A percentile compares a stretch with the other conserved stretches of the same genome.
Conservation (phyloP, 2,888 invertebrate genomes). For the Imbricaverruca yamaguchii region DNA sequence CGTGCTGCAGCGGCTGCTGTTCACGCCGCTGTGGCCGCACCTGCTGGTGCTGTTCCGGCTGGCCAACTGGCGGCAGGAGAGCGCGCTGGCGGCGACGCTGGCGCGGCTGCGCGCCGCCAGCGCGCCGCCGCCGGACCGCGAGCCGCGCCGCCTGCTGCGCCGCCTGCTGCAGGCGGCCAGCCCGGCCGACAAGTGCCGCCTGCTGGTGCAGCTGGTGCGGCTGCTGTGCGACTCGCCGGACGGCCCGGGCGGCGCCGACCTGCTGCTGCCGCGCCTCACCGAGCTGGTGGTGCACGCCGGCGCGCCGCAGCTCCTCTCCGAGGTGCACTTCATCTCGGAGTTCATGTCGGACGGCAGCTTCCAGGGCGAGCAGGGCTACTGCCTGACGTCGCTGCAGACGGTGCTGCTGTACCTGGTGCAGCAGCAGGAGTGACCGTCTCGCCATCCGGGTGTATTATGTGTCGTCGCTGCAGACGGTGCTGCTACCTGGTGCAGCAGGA, state of each 20-base stretch:
- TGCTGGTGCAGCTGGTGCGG: conserved; percentile 15
- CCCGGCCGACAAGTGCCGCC: conserved; percentile 11
- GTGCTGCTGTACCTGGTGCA: not conserved
- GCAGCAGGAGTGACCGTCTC: not conserved
- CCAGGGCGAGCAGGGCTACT: conserved; percentile 12
- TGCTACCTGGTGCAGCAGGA: not conserved
- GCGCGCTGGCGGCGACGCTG: conserved; percentile 15
- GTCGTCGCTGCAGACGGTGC: not conserved
- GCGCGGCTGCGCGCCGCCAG: not conserved
- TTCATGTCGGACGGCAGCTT: not conserved
- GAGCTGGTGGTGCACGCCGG: not conserved
- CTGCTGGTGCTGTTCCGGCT: conserved; percentile 4
- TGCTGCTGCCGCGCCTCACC: conserved; percentile 18
- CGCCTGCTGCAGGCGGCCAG: not conserved
- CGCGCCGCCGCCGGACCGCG: not conserved
- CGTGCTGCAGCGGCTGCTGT: not conserved
- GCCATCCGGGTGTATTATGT: too few relatives aligned
- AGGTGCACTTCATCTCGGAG: conserved; percentile 15
- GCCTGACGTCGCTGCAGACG: conserved; percentile 22
- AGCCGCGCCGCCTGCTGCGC: not conserved
- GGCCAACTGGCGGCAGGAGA: conserved; percentile 16
- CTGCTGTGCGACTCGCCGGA: not conserved
- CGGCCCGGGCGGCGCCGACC: conserved; percentile 7
- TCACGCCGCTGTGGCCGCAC: conserved; percentile 21
- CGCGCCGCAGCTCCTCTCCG: conserved; percentile 20